Evolutionary conservation across 2,888 invertebrate genomes (phyloP).

Genomic region (Catocala nupta): DNA sequence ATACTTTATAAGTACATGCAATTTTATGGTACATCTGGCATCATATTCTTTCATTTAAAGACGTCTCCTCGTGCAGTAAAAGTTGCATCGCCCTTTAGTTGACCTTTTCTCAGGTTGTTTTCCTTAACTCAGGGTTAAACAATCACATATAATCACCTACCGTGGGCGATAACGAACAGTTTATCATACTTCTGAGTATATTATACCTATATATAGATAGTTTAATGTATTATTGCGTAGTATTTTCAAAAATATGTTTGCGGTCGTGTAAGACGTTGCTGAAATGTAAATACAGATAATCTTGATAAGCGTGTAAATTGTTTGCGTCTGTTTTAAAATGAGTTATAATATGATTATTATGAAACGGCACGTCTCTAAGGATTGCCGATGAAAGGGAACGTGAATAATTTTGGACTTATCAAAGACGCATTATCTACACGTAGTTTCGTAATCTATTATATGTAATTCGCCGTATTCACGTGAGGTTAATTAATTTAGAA

Average conservation of each 20-base stretch:
- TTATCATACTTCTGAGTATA: conserved; percentile 14
- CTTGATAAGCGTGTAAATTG: background rate
- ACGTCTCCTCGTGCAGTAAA: conserved; percentile 25
- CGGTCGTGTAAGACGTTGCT: background rate
- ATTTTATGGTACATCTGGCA: no score
- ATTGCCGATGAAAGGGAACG: background rate
- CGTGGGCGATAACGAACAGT: conserved; percentile 13
- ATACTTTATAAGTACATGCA: no score
- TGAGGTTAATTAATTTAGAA: background rate
- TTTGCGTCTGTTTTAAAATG: background rate
- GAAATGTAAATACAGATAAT: conserved; percentile 1
- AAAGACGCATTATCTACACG: background rate
- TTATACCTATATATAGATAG: conserved; percentile 11
- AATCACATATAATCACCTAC: conserved; percentile 14
- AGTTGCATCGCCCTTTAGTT: conserved; percentile 40
- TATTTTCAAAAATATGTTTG: background rate
- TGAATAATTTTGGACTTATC: conserved; percentile 1
- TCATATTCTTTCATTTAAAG: no score
- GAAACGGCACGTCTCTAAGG: conserved; percentile 1
- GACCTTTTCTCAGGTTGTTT: conserved; percentile 41
- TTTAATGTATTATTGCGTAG: conserved; percentile 15
- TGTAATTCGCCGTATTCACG: conserved; percentile 4
- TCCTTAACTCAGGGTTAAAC: conserved; percentile 44
- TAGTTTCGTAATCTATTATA: background rate
- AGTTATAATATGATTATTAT: background rate